These are phyloP conservation scores for Lobophora halterata DNA, from an alignment of 2,888 invertebrate genomes.

Conservation along the genomic window DNA sequence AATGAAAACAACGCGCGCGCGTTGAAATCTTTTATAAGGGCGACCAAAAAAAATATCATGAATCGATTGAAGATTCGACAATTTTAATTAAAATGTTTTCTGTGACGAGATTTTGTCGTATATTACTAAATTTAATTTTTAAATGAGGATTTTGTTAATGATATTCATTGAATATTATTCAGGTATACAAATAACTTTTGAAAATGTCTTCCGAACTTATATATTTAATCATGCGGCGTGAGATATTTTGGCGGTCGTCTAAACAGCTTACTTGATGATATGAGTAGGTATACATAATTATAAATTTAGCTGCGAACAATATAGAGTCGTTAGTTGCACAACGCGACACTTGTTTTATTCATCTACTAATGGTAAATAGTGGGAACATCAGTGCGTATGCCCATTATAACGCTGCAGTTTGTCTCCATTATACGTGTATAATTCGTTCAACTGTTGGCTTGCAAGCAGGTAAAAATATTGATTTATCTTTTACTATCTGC, in stretches of 20 bases:
- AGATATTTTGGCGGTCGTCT: conserved; percentile 14
- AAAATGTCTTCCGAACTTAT: no score
- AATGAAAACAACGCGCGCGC: conserved; percentile 23
- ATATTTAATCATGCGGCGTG: conserved; percentile 14
- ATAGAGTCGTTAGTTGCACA: conserved; percentile 34
- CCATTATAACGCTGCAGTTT: conserved; percentile 18
- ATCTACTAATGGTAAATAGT: conserved; percentile 34
- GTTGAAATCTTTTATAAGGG: conserved; percentile 47
- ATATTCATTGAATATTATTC: no score
- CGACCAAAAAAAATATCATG: no score
- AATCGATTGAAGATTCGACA: no score
- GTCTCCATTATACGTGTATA: conserved; percentile 21
- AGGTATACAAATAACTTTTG: no score
- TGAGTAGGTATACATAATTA: conserved; percentile 8
- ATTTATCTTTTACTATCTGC: no score
- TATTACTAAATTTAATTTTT: no score
- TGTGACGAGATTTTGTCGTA: no score
- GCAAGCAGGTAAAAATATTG: no score
- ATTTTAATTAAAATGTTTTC: no score
- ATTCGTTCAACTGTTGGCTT: not conserved
- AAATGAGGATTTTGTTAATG: no score
- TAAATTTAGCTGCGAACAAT: conserved; percentile 9
- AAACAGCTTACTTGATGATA: conserved; percentile 5
- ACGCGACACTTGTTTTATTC: conserved; percentile 41
- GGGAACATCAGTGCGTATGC: conserved; percentile 26